phyloP scores from a whole-genome alignment of 2,888 invertebrate species.

The Clusia tigrina region DNA sequence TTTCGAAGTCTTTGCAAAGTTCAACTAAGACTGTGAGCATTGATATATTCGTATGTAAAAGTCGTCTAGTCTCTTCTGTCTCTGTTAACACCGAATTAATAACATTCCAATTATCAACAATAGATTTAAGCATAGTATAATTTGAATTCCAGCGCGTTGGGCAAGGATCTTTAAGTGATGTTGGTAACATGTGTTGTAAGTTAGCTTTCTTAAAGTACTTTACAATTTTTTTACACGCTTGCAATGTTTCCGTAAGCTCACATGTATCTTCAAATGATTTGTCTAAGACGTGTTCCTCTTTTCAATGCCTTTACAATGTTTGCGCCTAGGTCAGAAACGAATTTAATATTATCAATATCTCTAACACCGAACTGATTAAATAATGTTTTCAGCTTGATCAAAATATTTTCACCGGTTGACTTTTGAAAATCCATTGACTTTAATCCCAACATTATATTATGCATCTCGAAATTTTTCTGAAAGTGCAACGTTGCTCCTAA shows the following conservation, averaged over 20 bases:
- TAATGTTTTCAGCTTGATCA: constrained; percentile 3
- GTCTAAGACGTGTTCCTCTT: constrained; percentile 19
- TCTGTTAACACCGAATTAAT: not conserved
- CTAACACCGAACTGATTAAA: constrained; percentile 18
- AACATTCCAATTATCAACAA: not conserved
- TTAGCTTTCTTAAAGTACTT: constrained; percentile 30
- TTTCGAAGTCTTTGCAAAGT: constrained; percentile 14
- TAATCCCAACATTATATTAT: constrained; percentile 12
- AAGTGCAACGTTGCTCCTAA: constrained; percentile 16
- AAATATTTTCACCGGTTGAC: constrained; percentile 18
- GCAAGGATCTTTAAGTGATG: constrained; percentile 18
- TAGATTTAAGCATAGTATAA: constrained; percentile 2
- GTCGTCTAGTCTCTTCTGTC: not conserved
- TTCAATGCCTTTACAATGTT: constrained; percentile 9
- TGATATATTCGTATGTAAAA: constrained; percentile 8
- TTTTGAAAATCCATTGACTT: constrained; percentile 25
- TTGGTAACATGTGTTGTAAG: constrained; percentile 18
- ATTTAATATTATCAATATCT: constrained; percentile 20
- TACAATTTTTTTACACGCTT: constrained; percentile 19
- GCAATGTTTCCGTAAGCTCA: constrained; percentile 20
- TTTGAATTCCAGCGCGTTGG: constrained; percentile 10
- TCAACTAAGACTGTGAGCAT: constrained; percentile 11
- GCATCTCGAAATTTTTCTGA: constrained; percentile 12
- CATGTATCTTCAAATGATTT: constrained; percentile 24
- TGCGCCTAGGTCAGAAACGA: constrained; percentile 7